Conservation (phyloP, 2,113 vertebrate genomes). For the Nothocercus julius region DNA sequence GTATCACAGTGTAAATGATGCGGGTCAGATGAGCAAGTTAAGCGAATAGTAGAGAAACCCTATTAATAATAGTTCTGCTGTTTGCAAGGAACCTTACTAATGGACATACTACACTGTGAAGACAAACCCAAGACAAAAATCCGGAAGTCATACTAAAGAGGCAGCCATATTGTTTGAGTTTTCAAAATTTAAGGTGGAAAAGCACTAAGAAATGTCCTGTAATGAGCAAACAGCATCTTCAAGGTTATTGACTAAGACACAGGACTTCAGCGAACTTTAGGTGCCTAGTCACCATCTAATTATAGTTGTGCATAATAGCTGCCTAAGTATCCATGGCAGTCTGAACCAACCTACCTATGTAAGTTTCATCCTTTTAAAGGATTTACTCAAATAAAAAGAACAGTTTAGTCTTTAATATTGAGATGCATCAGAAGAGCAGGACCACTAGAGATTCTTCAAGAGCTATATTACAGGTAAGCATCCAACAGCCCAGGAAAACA, state of each 20-base stretch:
- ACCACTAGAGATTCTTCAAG: neutral
- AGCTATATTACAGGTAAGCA: slow-evolving; percentile 8
- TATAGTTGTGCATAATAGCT: neutral
- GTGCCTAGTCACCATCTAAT: neutral
- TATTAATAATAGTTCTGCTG: neutral
- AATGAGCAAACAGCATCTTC: neutral
- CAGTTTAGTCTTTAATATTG: slow-evolving; percentile 36
- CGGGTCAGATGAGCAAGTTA: neutral
- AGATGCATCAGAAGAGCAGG: neutral
- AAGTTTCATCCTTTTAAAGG: slow-evolving; percentile 42
- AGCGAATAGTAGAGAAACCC: neutral
- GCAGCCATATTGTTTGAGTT: neutral
- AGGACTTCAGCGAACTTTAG: neutral
- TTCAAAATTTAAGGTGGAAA: neutral
- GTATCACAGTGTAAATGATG: neutral
- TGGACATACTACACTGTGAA: neutral
- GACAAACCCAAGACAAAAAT: neutral
- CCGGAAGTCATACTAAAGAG: neutral
- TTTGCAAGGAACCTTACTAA: neutral
- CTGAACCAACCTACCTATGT: neutral
- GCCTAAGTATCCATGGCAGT: neutral
- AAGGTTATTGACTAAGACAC: neutral
- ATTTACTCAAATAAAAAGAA: slow-evolving; percentile 28
- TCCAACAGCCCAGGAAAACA: neutral
- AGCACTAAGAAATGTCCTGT: neutral